phyloP scores from a whole-genome alignment of 1,140 invertebrate species.

The Eufriesea mexicana region DNA sequence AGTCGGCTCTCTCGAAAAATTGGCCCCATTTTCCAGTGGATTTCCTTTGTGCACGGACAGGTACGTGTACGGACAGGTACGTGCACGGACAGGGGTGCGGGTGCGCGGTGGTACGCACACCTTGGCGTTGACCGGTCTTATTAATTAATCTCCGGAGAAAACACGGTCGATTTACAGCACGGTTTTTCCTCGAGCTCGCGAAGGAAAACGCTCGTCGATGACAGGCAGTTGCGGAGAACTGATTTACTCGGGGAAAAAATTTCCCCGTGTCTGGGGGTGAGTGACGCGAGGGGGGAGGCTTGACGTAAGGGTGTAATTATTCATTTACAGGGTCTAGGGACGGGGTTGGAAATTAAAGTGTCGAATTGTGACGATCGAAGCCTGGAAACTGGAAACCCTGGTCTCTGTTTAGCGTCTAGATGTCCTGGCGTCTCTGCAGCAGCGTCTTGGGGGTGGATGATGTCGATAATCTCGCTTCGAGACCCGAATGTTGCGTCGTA shows the following conservation, averaged over 20 bases:
- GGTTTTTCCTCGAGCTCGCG: not conserved
- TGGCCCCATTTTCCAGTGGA: not conserved
- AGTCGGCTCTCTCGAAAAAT: no score
- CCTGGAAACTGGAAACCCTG: no score
- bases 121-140: not conserved
- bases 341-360: no score
- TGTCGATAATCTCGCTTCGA: no score
- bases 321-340: not conserved
- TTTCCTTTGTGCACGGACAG: not conserved
- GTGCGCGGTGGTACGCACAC: not conserved
- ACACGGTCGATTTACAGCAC: not conserved
- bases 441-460: no score
- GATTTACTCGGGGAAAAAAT: constrained; percentile 23
- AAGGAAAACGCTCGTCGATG: not conserved
- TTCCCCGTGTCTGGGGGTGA: not conserved
- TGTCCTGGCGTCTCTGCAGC: no score
- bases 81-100: no score
- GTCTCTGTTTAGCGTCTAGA: no score
- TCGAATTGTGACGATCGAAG: no score
- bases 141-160: constrained; percentile 14
- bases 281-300: not conserved
- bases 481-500: no score
- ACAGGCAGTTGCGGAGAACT: not conserved
- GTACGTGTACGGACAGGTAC: no score
- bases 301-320: not conserved